Base-by-base conservation (phyloP, 2,888 invertebrate species). In the Resseliella maxima region DNA sequence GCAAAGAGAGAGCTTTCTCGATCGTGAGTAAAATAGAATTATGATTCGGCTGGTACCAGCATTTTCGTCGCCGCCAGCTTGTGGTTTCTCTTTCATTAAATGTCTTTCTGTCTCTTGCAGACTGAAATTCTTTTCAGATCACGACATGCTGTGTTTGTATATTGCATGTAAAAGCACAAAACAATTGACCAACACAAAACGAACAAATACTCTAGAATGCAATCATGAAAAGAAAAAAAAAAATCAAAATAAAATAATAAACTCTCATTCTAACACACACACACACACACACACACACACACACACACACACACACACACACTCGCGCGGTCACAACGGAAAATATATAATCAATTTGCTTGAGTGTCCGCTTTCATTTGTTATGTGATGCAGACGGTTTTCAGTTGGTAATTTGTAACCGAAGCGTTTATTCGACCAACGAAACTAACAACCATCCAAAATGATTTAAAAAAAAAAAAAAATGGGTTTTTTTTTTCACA, bases 61-160 rank as follows among this genome's bases (percentile, higher is more conserved):
- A 59, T 59, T 59, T 59, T 59, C 50, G 18, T 24, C n/a, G 59
- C 24, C 59, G 24, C 5, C 24, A 24, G 59, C 59, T 24, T 59
- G 59, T 59, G 59, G 59, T 59, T 59, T 59, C 59, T 59, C 59
- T 59, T 59, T 59, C 24, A 59, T 24, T 59, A 59, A 24, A 24
- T 24, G 41, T 12, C 5, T 41, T 41, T 41, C 6, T 41, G 12
- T 12, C 10, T 8, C 50, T 10, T 10, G 50, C 50, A 41, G 12
- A 18, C 50, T 50, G 50, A 50, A n/a, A 18, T 50, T 18, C 59
- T 59, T 59, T 15, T 59, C 24, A n/a, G 24, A n/a, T 24, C 59
- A 24, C 10, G 18, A 50, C 21, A 50, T 21, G 15, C 50, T 21
- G 21, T 50, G 41, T 12, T 12, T 41, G 41, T 41, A 12, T 41